These are phyloP conservation scores for Lateolabrax maculatus DNA, from an alignment of 2,797 vertebrate species.

Conservation along the genomic window DNA sequence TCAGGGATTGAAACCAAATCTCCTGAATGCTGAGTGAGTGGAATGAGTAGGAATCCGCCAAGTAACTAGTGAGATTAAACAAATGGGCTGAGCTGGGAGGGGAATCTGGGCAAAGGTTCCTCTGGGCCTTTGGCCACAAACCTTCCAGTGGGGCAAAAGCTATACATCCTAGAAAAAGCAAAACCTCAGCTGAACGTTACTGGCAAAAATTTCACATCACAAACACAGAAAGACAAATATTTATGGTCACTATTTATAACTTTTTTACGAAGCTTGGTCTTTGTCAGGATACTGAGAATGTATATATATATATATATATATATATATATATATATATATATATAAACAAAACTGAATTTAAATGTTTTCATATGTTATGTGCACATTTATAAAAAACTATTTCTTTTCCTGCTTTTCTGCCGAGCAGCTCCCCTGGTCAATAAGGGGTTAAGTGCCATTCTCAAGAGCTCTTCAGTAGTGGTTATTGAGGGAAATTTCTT, in stretches of 20 bases:
- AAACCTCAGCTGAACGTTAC: conserved; percentile 8
- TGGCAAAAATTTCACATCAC: background rate
- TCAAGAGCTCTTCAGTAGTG: background rate
- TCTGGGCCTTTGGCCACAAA: conserved; percentile 35
- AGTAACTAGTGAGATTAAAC: conserved; percentile 72
- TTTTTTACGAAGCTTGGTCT: background rate
- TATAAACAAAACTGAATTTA: background rate
- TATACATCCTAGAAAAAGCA: conserved; percentile 9
- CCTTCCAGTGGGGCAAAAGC: conserved; percentile 37
- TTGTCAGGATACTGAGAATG: background rate
- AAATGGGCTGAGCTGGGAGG: conserved; percentile 43
- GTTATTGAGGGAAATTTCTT: conserved; percentile 25
- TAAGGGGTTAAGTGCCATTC: background rate
- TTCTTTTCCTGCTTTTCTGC: background rate
- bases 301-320: too few relatives aligned
- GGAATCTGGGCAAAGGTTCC: conserved; percentile 59
- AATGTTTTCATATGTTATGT: background rate
- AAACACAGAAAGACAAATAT: background rate
- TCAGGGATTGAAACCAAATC: conserved; percentile 62
- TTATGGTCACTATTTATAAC: background rate
- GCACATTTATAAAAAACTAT: background rate
- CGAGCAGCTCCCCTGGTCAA: background rate
- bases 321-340: too few relatives aligned
- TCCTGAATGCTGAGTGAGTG: conserved; percentile 52
- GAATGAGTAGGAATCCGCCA: conserved; percentile 62